A percentile compares a stretch with the other conserved stretches of the same genome.
Evolutionary conservation across 2,113 vertebrate species (phyloP).

Genomic region (Microtus oregoni): DNA sequence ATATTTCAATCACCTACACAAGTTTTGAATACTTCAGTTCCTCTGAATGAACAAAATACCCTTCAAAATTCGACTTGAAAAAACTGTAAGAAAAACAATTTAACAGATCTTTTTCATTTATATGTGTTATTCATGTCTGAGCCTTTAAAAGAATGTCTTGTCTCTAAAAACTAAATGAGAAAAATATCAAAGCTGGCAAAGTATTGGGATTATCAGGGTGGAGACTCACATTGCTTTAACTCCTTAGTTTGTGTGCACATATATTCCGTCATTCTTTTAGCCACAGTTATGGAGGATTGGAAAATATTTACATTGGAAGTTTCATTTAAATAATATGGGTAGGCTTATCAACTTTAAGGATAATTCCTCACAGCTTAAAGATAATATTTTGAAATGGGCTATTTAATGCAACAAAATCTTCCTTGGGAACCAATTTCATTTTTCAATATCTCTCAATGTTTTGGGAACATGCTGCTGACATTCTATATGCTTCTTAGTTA

Average conservation of each 20-base stretch:
- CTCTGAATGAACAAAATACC: conserved; percentile 15
- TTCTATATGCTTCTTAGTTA: conserved; percentile 54
- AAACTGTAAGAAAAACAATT: not conserved
- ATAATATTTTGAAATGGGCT: not conserved
- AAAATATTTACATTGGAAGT: conserved; percentile 45
- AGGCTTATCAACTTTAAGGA: conserved; percentile 28
- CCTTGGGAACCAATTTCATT: not conserved
- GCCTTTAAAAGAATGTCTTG: conserved; percentile 21
- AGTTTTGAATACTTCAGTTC: conserved; percentile 30
- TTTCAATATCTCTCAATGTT: conserved; percentile 37
- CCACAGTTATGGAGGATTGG: not conserved
- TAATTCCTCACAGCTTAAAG: conserved; percentile 37
- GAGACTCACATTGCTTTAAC: not conserved
- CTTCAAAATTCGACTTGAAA: conserved; percentile 26
- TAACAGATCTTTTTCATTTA: not conserved
- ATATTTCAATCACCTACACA: not conserved
- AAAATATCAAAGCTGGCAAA: conserved; percentile 45
- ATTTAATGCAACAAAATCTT: conserved; percentile 37
- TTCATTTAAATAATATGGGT: not conserved
- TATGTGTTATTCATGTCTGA: not conserved
- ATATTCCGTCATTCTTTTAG: conserved; percentile 11
- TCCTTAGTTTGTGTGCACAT: conserved; percentile 11
- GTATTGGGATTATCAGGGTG: not conserved
- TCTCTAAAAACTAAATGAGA: not conserved
- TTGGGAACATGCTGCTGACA: conserved; percentile 15